A percentile compares a stretch with the other conserved stretches of the same genome.
Evolutionary conservation across 2,113 vertebrate genomes (phyloP).

Genomic region (Ivindomyrus marchei): DNA sequence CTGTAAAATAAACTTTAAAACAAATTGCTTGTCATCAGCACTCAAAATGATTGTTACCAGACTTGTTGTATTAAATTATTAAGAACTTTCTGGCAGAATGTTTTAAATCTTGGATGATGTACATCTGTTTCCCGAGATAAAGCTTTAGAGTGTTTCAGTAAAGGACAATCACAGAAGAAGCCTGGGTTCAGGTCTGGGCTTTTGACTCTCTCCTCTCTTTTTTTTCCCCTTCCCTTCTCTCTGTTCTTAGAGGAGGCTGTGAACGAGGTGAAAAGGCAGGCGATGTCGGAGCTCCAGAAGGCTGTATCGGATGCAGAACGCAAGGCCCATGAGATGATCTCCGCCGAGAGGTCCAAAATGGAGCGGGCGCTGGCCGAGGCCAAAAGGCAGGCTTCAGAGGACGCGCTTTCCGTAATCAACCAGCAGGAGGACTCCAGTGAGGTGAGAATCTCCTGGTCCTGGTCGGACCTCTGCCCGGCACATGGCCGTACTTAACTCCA

Average conservation of each 20-base stretch:
- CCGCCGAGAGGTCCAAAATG: slow-evolving; percentile 89
- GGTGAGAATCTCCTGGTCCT: slow-evolving; percentile 59
- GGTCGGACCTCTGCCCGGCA: background rate
- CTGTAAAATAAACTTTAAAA: background rate
- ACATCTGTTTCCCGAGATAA: slow-evolving; percentile 50
- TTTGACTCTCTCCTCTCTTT: background rate
- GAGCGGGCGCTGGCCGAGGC: slow-evolving; percentile 88
- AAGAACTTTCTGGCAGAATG: slow-evolving; percentile 52
- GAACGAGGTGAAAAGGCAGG: slow-evolving; percentile 97
- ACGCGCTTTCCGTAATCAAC: slow-evolving; percentile 84
- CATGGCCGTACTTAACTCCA: background rate
- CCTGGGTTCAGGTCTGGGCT: background rate
- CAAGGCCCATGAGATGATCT: slow-evolving; percentile 95
- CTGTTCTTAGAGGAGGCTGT: slow-evolving; percentile 80
- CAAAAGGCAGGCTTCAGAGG: slow-evolving; percentile 90
- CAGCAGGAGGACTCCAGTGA: slow-evolving; percentile 98
- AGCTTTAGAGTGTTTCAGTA: slow-evolving; percentile 52
- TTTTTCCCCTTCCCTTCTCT: slow-evolving; percentile 15
- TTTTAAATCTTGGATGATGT: slow-evolving; percentile 63
- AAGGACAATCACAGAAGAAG: slow-evolving; percentile 32
- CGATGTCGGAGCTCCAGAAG: slow-evolving; percentile 95
- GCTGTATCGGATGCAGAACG: slow-evolving; percentile 89
- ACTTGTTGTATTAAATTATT: slow-evolving; percentile 53
- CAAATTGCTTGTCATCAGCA: slow-evolving; percentile 49
- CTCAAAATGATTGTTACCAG: slow-evolving; percentile 44